Conservation (phyloP, 1,140 invertebrate genomes). For the Marisa cornuarietis region DNA sequence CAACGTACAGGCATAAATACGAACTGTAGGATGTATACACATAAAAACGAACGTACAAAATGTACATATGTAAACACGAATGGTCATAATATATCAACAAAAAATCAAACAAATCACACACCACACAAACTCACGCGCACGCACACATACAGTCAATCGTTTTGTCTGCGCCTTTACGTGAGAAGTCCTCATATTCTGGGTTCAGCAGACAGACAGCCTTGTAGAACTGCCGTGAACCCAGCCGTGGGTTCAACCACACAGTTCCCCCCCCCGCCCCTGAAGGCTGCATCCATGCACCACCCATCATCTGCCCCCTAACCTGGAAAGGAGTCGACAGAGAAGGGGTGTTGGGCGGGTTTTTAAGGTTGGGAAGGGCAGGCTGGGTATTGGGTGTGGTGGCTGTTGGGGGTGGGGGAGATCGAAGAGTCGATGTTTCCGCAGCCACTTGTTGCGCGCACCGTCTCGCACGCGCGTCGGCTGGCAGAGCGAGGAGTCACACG, state of each 20-base stretch:
- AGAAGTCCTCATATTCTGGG: neutral
- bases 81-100: neutral
- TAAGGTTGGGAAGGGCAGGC: no score
- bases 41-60: neutral
- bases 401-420: no score
- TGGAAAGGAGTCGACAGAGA: no score
- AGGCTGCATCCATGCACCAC: neutral
- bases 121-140: neutral
- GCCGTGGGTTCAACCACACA: neutral
- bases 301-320: neutral
- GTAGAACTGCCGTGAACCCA: neutral
- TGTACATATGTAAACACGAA: neutral
- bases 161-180: neutral
- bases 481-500: no score
- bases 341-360: no score
- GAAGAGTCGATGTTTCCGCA: no score
- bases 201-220: neutral
- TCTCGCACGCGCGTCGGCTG: no score
- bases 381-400: no score
- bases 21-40: neutral
- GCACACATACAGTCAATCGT: neutral
- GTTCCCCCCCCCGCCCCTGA: neutral
- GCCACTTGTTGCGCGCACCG: no score
- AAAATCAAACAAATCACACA: neutral
- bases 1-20: neutral